Base-by-base conservation (phyloP, 2,888 invertebrate species). In the Aproaerema taeniolella region DNA sequence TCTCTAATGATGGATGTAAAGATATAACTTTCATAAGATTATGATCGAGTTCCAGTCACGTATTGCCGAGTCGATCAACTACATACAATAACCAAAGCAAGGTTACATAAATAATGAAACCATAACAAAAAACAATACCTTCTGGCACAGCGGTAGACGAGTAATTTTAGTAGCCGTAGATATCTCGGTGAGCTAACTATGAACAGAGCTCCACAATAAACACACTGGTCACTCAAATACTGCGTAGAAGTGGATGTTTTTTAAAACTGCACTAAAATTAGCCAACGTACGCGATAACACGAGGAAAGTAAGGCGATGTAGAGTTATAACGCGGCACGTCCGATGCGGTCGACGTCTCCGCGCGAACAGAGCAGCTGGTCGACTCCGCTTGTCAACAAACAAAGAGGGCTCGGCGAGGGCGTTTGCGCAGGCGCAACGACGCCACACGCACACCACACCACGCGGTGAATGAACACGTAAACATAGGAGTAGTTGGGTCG, bases 301-400 rank as follows among this genome's bases (percentile, higher is more conserved):
- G 68, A 65, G 57, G 53, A 55, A 55, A 58, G 58, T 34, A 61
- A 9, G 58, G 61, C 61, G 60, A 58, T 61, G 60, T 52, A 53
- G 50, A 58, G 45, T 44, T 43, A 43, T 35, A 35, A 40, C 49
- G 49, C 47, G 46, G 47, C 53, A 67, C 76, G 71, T 55, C 63
- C 58, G 65, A 29, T 60, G 50, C 63, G 66, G 60, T 54, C 66
- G 58, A 58, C 67, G 66, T 63, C 67, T 50, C 55, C 56, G 58
- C 71, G 68, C 68, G 67, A 69, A 70, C 64, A 52, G 44, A 37
- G 46, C 47, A 59, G 58, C 58, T 50, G 53, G 66, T 62, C 61
- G 64, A 61, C 51, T 57, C 59, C 53, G 82, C 82, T 83, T 83
- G 83, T 83, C 83, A 83, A 83, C 83, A 83, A 83, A 83, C 83